Base-by-base conservation (phyloP, 2,797 vertebrate species). In the Picus viridis region DNA sequence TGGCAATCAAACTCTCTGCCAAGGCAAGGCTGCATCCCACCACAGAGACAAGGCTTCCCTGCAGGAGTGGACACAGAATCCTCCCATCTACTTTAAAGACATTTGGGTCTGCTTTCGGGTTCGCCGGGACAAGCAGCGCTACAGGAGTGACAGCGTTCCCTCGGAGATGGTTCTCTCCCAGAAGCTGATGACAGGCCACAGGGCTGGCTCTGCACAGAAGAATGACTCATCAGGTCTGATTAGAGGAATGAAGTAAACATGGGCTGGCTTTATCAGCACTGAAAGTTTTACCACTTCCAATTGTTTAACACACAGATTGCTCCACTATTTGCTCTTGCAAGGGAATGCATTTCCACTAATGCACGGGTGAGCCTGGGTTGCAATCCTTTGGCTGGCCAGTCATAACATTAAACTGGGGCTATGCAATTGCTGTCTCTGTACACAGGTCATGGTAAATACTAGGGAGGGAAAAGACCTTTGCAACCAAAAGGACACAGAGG, bases 61-160 rank as follows among this genome's bases (percentile, higher is more conserved):
- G 70, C 65, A 54, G 36, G 43, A 56, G 56, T 1, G 16, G 62
- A 43, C 86, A 86, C 41, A 43, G 10, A 39, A 56, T 5, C 68
- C 32, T 26, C 36, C 53, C 8, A 12, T n/a, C 41, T 34, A 16
- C 11, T n/a, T 39, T 6, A 23, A 10, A 26, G 24, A 19, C 43
- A 68, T 67, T 4, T 2, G 56, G 53, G 87, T 7, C 23, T 6
- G 34, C 13, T 47, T n/a, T 59, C 3, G 6, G 57, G 18, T 45
- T 49, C 0, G 0, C 22, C 17, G 12, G 49, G 90, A 36, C 0
- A 2, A 81, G 36, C 47, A 83, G 39, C 51, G 4, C 2, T 3
- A 30, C 15, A 26, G n/a, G 71, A 54, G 79, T 10, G 72, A 43
- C 2, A 11, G 19, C 34, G 29, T 58, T 73, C 71, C 79, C 81